These are phyloP conservation scores for Mola mola DNA, from an alignment of 2,113 vertebrate species.

Conservation along the genomic window DNA sequence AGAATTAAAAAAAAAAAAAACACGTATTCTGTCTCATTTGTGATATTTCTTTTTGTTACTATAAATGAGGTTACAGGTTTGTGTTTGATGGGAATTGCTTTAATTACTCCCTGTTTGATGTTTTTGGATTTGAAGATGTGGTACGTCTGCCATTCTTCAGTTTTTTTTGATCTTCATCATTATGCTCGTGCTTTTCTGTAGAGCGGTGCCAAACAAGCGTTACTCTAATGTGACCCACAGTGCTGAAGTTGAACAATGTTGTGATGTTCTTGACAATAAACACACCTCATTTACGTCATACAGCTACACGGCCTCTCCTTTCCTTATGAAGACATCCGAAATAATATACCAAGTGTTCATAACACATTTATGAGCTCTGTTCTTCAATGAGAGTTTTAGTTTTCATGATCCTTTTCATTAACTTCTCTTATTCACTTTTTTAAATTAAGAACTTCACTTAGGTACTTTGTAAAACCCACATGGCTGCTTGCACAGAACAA, in stretches of 20 bases:
- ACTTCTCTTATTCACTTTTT: conserved; percentile 20
- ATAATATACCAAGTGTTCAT: conserved; percentile 49
- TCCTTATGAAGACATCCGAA: conserved; percentile 37
- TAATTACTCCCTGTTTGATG: too few species aligned
- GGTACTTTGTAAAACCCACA: conserved; percentile 22
- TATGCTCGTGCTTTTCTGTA: not conserved
- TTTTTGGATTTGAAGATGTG: too few species aligned
- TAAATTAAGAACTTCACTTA: conserved; percentile 37
- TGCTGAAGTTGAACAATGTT: conserved; percentile 14
- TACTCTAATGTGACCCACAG: not conserved
- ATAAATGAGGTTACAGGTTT: too few species aligned
- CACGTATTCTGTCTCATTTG: too few species aligned
- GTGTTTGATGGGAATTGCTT: too few species aligned
- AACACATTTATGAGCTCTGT: conserved; percentile 48
- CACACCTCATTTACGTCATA: conserved; percentile 28
- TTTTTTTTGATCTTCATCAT: too few species aligned
- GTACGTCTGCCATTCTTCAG: too few species aligned
- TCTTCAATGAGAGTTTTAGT: conserved; percentile 39
- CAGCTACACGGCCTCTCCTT: conserved; percentile 16
- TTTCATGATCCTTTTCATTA: conserved; percentile 33
- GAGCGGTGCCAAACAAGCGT: conserved; percentile 8
- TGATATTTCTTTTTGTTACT: too few species aligned
- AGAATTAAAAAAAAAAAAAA: too few species aligned
- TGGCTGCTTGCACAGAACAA: conserved; percentile 20
- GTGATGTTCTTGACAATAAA: conserved; percentile 6